Conservation (phyloP, 2,888 invertebrate species). For the Andrena trimmerana region DNA sequence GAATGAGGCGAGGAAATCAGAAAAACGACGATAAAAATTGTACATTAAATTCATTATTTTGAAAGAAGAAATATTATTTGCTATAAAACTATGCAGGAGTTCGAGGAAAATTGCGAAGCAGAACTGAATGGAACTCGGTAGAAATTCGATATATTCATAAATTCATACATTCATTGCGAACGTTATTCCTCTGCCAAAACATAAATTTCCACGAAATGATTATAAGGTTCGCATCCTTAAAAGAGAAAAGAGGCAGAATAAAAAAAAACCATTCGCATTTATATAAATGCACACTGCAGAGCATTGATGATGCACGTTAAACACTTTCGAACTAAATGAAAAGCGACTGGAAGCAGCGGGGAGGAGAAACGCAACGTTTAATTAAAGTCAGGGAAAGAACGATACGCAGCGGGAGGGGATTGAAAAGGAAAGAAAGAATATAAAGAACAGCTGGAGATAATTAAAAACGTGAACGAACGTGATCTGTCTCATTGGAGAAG, state of each 20-base stretch:
- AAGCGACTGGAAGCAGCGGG: not conserved
- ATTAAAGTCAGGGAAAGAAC: constrained; percentile 22
- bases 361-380: constrained; percentile 13
- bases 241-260: not conserved
- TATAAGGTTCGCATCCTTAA: not conserved
- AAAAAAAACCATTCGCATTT: not conserved
- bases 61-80: no score
- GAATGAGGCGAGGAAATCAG: not conserved
- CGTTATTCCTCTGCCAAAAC: not conserved
- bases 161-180: not conserved
- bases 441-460: not conserved
- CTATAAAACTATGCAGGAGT: no score
- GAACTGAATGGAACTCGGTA: not conserved
- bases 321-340: constrained; percentile 2
- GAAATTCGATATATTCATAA: not conserved
- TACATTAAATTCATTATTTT: no score
- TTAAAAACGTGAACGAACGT: constrained; percentile 2
- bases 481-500: constrained; percentile 5
- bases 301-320: not conserved
- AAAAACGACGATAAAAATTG: no score
- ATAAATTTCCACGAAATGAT: not conserved
- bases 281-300: no score
- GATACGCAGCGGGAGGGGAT: not conserved
- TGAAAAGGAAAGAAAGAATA: not conserved
- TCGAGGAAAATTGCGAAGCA: no score